Evolutionary conservation across 2,888 invertebrate genomes (phyloP).

Genomic region (Chrysolina americana): DNA sequence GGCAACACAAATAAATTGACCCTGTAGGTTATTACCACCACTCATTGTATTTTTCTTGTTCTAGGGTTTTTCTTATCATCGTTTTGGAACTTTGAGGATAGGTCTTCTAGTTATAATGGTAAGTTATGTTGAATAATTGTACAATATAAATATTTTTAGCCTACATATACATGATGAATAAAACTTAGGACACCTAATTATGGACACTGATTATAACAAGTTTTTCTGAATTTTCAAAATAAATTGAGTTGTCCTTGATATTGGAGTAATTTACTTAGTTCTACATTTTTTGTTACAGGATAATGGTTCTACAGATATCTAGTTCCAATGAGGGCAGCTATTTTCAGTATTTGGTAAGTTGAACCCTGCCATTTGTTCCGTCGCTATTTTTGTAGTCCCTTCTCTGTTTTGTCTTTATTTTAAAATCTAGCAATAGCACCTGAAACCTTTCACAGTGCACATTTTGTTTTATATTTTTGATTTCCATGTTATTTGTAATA

Average conservation of each 20-base stretch:
- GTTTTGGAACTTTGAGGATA: too few relatives aligned
- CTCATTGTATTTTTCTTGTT: constrained; percentile 10
- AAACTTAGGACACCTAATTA: constrained; percentile 44
- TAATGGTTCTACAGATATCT: background rate
- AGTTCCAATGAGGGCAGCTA: too few relatives aligned
- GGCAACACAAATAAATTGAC: background rate
- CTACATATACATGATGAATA: constrained; percentile 37
- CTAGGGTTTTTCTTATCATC: background rate
- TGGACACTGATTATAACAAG: constrained; percentile 31
- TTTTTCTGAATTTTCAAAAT: constrained; percentile 7
- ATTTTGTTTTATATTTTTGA: too few relatives aligned
- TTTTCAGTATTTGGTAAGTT: background rate
- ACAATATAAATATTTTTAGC: background rate
- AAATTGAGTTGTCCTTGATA: too few relatives aligned
- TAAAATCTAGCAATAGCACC: too few relatives aligned
- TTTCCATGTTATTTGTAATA: too few relatives aligned
- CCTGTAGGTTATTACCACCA: background rate
- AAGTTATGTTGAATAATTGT: background rate
- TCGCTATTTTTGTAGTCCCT: too few relatives aligned
- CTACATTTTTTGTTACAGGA: background rate
- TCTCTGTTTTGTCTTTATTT: too few relatives aligned
- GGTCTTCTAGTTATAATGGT: background rate
- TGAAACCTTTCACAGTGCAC: too few relatives aligned
- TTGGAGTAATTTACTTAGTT: background rate
- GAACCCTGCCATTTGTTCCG: background rate